A percentile compares a stretch with the other conserved stretches of the same genome.
These are phyloP conservation scores for Globodera ellingtonae DNA, from an alignment of 1,140 invertebrate species.

Conservation along the genomic window DNA sequence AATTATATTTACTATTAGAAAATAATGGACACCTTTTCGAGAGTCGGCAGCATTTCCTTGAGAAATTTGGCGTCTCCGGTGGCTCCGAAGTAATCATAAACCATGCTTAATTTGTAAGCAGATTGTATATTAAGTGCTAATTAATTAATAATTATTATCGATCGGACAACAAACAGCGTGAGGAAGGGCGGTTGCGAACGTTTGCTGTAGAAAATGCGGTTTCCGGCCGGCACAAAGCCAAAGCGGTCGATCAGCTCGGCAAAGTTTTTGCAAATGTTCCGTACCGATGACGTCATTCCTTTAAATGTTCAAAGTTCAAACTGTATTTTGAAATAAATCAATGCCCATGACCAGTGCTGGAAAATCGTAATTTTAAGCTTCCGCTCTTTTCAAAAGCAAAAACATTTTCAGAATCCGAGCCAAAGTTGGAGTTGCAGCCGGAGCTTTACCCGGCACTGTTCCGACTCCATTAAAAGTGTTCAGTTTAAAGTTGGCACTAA, in stretches of 20 bases:
- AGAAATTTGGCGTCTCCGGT: conserved; percentile 76
- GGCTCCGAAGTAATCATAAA: conserved; percentile 77
- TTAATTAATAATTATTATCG: no score
- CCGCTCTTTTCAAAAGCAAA: no score
- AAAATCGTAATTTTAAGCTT: no score
- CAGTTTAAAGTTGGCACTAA: not conserved
- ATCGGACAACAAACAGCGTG: conserved; percentile 63
- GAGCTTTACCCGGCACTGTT: no score
- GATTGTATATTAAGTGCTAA: no score
- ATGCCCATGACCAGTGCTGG: no score
- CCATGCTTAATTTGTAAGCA: conserved; percentile 73
- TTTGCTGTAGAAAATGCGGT: conserved; percentile 9
- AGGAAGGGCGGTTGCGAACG: conserved; percentile 80
- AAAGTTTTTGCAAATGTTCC: conserved; percentile 19
- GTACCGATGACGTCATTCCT: conserved; percentile 3
- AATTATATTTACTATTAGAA: no score
- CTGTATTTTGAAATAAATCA: no score
- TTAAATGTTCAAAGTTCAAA: no score
- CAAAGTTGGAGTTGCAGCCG: no score
- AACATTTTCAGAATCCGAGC: no score
- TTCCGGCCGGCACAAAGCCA: conserved; percentile 17
- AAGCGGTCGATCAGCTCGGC: not conserved
- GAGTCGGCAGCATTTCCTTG: conserved; percentile 43
- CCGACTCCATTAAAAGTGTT: no score
- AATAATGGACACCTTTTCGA: conserved; percentile 49